Conservation (phyloP, 2,888 invertebrate genomes). For the Zhengitettix transpicula region DNA sequence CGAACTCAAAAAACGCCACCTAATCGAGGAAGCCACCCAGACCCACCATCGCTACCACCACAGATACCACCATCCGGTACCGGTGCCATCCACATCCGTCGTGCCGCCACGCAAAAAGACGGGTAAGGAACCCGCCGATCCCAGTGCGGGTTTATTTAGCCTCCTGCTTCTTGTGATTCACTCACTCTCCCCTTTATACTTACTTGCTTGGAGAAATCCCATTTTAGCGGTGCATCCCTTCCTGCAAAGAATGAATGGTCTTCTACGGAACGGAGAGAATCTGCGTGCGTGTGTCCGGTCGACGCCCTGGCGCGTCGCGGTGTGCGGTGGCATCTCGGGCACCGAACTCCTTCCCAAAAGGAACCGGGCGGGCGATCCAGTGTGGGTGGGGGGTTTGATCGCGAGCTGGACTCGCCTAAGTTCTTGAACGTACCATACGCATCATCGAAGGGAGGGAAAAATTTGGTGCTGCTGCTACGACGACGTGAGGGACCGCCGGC, state of each 20-base stretch:
- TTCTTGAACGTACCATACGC: no score
- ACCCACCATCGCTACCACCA: conserved; percentile 22
- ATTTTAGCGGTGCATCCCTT: conserved; percentile 23
- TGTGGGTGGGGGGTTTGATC: conserved; percentile 7
- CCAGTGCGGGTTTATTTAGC: conserved; percentile 9
- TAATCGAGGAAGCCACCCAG: conserved; percentile 28
- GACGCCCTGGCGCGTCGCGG: conserved; percentile 25
- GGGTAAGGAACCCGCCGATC: conserved; percentile 31
- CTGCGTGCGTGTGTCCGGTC: conserved; percentile 5
- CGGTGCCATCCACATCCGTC: conserved; percentile 24
- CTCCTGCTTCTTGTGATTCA: conserved; percentile 9
- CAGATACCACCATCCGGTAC: conserved; percentile 14
- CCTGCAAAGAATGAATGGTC: conserved; percentile 19
- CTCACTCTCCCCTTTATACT: conserved; percentile 4
- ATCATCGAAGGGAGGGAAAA: no score
- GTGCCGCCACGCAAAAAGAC: conserved; percentile 30
- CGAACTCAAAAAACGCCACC: conserved; percentile 29
- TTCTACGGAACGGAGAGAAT: neutral
- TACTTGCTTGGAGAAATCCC: conserved; percentile 32
- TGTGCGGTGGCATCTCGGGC: conserved; percentile 24
- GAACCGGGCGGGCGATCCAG: neutral
- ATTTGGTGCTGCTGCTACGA: no score
- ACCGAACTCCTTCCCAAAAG: neutral
- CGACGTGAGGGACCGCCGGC: no score
- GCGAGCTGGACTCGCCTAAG: conserved; percentile 11